Conservation (phyloP, 1,140 invertebrate genomes). For the Rhagoletis pomonella region DNA sequence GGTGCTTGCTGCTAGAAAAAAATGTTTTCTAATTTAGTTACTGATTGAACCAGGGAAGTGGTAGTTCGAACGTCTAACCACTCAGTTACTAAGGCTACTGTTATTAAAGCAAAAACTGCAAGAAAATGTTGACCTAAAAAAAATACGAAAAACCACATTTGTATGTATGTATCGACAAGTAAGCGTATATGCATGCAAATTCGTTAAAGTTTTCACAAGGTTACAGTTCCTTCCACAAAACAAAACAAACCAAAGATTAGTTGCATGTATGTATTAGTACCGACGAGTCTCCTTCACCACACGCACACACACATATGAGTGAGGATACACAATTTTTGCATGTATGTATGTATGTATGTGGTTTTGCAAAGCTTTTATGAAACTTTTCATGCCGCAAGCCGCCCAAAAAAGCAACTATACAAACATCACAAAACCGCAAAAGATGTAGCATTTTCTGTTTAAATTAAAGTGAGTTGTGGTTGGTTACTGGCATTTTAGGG, state of each 20-base stretch:
- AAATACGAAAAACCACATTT: not conserved
- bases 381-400: constrained; percentile 30
- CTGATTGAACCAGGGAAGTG: too few species aligned
- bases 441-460: constrained; percentile 45
- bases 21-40: too few species aligned
- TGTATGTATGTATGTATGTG: too few species aligned
- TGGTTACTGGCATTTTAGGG: constrained; percentile 43
- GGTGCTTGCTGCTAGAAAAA: too few species aligned
- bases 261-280: not conserved
- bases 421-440: constrained; percentile 43
- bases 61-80: too few species aligned
- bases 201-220: not conserved
- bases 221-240: not conserved
- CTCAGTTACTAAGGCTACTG: too few species aligned
- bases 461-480: constrained; percentile 49
- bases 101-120: too few species aligned
- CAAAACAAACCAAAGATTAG: not conserved
- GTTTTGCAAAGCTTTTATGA: not conserved
- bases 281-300: not conserved
- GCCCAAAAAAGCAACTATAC: constrained; percentile 31
- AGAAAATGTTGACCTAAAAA: constrained; percentile 14
- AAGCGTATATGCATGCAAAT: not conserved
- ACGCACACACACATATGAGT: not conserved
- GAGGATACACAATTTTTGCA: too few species aligned
- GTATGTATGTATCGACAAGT: too few species aligned